A percentile compares a stretch with the other conserved stretches of the same genome.
phyloP scores from a whole-genome alignment of 1,140 invertebrate species.

The Zaprionus lachaisei region DNA sequence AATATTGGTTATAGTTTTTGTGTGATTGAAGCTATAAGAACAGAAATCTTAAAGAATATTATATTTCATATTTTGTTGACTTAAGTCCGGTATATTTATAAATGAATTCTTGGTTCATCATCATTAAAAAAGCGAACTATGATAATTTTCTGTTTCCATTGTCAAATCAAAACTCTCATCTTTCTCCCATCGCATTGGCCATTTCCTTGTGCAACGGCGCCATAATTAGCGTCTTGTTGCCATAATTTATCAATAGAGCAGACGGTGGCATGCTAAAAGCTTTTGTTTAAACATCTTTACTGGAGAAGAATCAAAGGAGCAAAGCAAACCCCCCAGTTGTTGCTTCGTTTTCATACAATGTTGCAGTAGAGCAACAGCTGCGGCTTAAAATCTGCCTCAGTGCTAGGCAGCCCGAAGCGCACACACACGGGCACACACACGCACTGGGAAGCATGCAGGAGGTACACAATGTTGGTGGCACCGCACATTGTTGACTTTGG shows the following conservation, averaged over 20 bases:
- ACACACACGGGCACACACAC: slow-evolving; percentile 11
- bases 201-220: neutral
- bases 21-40: too few species aligned
- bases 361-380: slow-evolving; percentile 64
- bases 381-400: slow-evolving; percentile 42
- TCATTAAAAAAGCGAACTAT: too few species aligned
- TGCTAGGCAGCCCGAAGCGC: slow-evolving; percentile 12
- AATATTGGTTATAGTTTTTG: too few species aligned
- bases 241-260: slow-evolving; percentile 48
- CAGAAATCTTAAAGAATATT: too few species aligned
- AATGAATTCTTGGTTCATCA: too few species aligned
- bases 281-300: slow-evolving; percentile 36
- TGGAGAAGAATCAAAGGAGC: neutral
- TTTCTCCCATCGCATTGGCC: too few species aligned
- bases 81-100: too few species aligned
- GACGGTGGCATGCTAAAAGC: slow-evolving; percentile 20
- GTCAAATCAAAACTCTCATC: neutral
- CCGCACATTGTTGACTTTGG: slow-evolving; percentile 76
- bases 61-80: too few species aligned
- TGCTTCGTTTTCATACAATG: slow-evolving; percentile 26
- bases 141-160: neutral
- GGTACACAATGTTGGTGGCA: slow-evolving; percentile 21
- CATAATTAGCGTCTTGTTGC: slow-evolving; percentile 44
- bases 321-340: slow-evolving; percentile 19
- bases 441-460: neutral